phyloP scores from a whole-genome alignment of 2,113 vertebrate genomes.

The Tinamus guttatus region DNA sequence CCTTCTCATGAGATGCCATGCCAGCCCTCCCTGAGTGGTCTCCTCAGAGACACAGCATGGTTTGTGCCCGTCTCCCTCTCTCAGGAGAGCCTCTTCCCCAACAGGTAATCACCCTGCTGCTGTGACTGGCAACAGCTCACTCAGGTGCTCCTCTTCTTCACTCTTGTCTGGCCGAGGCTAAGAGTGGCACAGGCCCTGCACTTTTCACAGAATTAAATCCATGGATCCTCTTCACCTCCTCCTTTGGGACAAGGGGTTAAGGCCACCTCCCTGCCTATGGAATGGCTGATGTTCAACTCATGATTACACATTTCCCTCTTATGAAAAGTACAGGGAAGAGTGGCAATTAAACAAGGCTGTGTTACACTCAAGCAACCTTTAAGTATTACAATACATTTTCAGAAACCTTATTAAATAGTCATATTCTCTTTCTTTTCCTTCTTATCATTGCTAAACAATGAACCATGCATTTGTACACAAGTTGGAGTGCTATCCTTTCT shows the following conservation, averaged over 20 bases:
- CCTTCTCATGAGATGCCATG: neutral
- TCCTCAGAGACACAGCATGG: rapidly evolving
- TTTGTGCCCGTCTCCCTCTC: neutral
- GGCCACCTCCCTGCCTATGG: neutral
- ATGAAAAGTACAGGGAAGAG: neutral
- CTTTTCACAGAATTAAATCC: neutral
- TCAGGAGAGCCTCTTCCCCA: neutral
- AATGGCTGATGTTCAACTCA: neutral
- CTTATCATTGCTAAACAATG: neutral
- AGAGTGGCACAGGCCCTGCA: neutral
- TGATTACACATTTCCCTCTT: neutral
- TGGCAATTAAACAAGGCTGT: neutral
- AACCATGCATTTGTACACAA: neutral
- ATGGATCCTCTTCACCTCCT: neutral
- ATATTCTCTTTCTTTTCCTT: slow-evolving; percentile 11
- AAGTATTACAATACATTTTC: neutral
- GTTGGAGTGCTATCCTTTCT: slow-evolving; percentile 4
- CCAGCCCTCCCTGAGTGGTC: neutral
- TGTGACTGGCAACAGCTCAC: rapidly evolving
- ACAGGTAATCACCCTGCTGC: neutral
- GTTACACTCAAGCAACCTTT: neutral
- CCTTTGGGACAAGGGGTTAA: neutral
- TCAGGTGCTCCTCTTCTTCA: neutral
- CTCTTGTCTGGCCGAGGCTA: neutral
- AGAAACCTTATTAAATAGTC: slow-evolving; percentile 25